Percentiles rank a stretch among this genome's conserved stretches.
Conservation (phyloP, 2,113 vertebrate genomes). For the Pogona vitticeps region DNA sequence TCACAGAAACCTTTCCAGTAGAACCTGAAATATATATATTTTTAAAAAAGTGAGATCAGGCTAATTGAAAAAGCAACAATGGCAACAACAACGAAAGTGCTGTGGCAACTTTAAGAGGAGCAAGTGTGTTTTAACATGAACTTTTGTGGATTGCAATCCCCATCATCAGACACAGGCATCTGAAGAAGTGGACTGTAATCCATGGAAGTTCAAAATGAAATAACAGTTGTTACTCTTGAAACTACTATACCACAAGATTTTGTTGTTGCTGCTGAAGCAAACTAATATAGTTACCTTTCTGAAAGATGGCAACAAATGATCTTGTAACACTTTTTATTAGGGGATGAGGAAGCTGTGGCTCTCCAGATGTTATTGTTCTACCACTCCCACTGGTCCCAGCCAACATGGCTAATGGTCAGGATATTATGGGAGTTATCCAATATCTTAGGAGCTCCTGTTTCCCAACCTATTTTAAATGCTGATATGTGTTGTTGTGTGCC, state of each 20-base stretch:
- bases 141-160: too few species aligned
- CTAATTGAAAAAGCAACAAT: not conserved
- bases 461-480: not conserved
- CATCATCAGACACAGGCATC: too few species aligned
- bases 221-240: too few species aligned
- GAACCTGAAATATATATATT: too few species aligned
- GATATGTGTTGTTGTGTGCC: not conserved
- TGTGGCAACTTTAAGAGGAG: too few species aligned
- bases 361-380: not conserved
- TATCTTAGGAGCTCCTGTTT: not conserved
- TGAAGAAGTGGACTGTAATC: too few species aligned
- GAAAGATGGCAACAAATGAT: not conserved
- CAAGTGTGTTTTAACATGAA: too few species aligned
- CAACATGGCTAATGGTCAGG: not conserved
- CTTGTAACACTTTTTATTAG: not conserved
- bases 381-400: not conserved
- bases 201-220: too few species aligned
- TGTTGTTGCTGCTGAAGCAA: too few species aligned
- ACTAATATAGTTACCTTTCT: too few species aligned
- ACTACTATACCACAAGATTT: too few species aligned
- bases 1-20: slow-evolving; percentile 81
- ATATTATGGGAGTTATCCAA: not conserved
- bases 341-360: not conserved
- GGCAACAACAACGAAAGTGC: not conserved
- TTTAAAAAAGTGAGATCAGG: slow-evolving; percentile 19